A percentile compares a stretch with the other conserved stretches of the same genome.
These are phyloP conservation scores for Cryptotermes secundus DNA, from an alignment of 1,140 invertebrate genomes.

Conservation along the genomic window DNA sequence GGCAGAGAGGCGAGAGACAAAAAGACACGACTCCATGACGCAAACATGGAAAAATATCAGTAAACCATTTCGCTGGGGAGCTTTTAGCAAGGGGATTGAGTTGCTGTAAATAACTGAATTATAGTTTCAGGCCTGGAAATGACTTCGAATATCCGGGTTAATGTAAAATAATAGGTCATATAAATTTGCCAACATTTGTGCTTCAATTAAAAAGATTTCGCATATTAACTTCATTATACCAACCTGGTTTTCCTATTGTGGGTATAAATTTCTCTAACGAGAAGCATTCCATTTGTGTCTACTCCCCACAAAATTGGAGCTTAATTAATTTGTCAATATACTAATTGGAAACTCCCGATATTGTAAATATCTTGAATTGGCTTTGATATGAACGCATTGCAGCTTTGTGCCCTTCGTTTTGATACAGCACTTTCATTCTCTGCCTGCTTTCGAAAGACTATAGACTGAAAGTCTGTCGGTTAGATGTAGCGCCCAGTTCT, in stretches of 20 bases:
- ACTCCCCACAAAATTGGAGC: background rate
- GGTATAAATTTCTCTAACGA: background rate
- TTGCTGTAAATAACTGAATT: background rate
- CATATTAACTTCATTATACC: slow-evolving; percentile 2
- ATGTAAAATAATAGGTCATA: slow-evolving; percentile 3
- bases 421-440: too few species aligned
- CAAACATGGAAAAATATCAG: background rate
- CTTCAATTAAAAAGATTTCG: slow-evolving; percentile 1
- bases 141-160: background rate
- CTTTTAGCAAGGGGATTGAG: background rate
- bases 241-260: background rate
- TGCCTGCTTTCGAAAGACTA: too few species aligned
- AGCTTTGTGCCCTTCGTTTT: background rate
- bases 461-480: too few species aligned
- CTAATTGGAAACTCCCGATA: background rate
- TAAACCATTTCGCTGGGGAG: background rate
- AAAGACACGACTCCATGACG: background rate
- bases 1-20: background rate
- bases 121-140: background rate
- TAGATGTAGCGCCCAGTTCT: too few species aligned
- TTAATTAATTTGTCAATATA: slow-evolving; percentile 13
- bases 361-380: slow-evolving; percentile 13
- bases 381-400: background rate
- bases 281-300: background rate
- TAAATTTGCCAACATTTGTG: slow-evolving; percentile 6